These are phyloP conservation scores for Erebia palarica DNA, from an alignment of 2,888 invertebrate genomes.

Conservation along the genomic window DNA sequence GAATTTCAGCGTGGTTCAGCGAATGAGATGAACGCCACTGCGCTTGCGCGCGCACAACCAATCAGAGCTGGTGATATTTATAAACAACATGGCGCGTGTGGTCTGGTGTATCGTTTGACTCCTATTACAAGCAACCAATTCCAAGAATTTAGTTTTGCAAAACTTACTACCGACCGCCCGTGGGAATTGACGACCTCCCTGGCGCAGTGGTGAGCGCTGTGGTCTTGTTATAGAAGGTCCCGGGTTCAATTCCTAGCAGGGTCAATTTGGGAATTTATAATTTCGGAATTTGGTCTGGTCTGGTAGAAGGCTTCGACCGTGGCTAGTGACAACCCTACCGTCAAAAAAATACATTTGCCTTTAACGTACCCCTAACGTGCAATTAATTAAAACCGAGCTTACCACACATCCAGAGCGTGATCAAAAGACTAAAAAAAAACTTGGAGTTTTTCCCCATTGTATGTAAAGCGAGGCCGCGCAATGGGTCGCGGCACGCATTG, in stretches of 20 bases:
- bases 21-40: conserved; percentile 57
- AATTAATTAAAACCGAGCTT: not conserved
- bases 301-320: no score
- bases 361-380: not conserved
- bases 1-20: conserved; percentile 61
- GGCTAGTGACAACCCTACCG: no score
- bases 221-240: no score
- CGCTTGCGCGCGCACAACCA: conserved; percentile 53
- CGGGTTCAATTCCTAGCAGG: no score
- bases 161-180: not conserved
- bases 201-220: no score
- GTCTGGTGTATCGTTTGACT: conserved; percentile 24
- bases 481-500: conserved; percentile 72
- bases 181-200: no score
- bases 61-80: conserved; percentile 52
- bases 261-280: no score
- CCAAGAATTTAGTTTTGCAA: not conserved
- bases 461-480: conserved; percentile 61
- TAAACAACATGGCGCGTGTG: conserved; percentile 57
- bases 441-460: conserved; percentile 62
- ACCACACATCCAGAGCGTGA: conserved; percentile 3
- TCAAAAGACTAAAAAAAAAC: conserved; percentile 30
- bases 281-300: no score
- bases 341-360: no score
- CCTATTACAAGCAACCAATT: not conserved